phyloP scores from a whole-genome alignment of 2,797 vertebrate species.

The Channa striata region DNA sequence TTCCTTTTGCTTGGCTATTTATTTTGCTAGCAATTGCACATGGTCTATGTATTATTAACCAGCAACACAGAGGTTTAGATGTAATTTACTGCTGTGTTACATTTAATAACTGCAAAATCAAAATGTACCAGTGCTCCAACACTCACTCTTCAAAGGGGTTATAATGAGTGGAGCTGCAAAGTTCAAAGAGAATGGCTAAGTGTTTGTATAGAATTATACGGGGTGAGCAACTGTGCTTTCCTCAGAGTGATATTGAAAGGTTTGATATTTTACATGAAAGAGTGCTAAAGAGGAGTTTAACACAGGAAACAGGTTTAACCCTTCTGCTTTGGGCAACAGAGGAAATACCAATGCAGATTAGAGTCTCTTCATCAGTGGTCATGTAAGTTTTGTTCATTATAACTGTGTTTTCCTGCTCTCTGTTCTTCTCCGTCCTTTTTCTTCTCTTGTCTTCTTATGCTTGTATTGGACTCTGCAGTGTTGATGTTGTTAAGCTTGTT shows the following conservation, averaged over 20 bases:
- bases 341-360: slow-evolving; percentile 59
- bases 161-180: slow-evolving; percentile 81
- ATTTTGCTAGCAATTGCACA: slow-evolving; percentile 60
- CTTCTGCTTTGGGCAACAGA: slow-evolving; percentile 71
- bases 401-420: slow-evolving; percentile 10
- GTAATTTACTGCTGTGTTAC: slow-evolving; percentile 82
- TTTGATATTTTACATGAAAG: slow-evolving; percentile 85
- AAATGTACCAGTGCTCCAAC: slow-evolving; percentile 78
- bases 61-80: slow-evolving; percentile 73
- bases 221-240: slow-evolving; percentile 72
- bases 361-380: slow-evolving; percentile 37
- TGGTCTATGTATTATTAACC: slow-evolving; percentile 80
- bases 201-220: slow-evolving; percentile 82
- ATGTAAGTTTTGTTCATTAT: slow-evolving; percentile 31
- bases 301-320: slow-evolving; percentile 83
- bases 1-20: slow-evolving; percentile 56
- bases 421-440: neutral
- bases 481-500: slow-evolving; percentile 49
- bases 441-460: slow-evolving; percentile 8
- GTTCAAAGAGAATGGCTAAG: slow-evolving; percentile 87
- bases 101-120: slow-evolving; percentile 85
- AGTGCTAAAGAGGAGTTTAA: slow-evolving; percentile 82
- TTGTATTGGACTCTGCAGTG: slow-evolving; percentile 17
- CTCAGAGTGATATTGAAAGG: slow-evolving; percentile 80
- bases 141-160: slow-evolving; percentile 83